Evolutionary conservation across 2,113 vertebrate genomes (phyloP).

Genomic region (Falcunculus frontatus): DNA sequence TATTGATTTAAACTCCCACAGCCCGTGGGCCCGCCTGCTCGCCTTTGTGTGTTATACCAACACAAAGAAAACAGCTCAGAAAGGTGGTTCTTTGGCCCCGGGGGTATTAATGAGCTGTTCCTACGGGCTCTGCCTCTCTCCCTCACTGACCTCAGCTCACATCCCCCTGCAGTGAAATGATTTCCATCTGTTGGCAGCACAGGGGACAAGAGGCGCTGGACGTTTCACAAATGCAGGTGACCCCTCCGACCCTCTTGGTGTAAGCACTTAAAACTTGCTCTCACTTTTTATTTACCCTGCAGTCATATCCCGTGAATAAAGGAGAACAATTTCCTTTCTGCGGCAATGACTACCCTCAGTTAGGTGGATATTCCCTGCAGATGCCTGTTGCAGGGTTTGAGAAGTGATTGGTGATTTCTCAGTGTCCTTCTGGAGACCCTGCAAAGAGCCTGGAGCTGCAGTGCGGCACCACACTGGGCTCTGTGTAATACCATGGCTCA

Average conservation of each 20-base stretch:
- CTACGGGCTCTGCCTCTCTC: neutral
- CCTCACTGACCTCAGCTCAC: neutral
- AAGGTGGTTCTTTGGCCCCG: neutral
- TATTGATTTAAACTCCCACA: conserved; percentile 34
- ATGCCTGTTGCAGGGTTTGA: neutral
- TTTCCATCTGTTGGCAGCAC: conserved; percentile 41
- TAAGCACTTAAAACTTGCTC: neutral
- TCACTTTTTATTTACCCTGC: conserved; percentile 3
- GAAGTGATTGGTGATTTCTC: neutral
- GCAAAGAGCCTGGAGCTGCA: neutral
- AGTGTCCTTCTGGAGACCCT: neutral
- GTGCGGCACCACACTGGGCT: rapidly evolving
- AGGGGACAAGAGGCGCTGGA: neutral
- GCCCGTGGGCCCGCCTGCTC: neutral
- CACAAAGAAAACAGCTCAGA: conserved; percentile 8
- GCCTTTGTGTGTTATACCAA: neutral
- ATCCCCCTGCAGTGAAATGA: neutral
- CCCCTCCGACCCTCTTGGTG: neutral
- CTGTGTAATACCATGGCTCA: neutral
- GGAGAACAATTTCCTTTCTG: neutral
- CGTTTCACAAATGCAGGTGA: neutral
- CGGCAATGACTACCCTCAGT: rapidly evolving
- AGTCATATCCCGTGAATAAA: neutral
- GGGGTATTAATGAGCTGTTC: conserved; percentile 34
- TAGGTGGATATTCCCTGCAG: neutral